A percentile compares a stretch with the other conserved stretches of the same genome.
phyloP scores from a whole-genome alignment of 2,113 vertebrate genomes.

The Sinosuthora webbiana region DNA sequence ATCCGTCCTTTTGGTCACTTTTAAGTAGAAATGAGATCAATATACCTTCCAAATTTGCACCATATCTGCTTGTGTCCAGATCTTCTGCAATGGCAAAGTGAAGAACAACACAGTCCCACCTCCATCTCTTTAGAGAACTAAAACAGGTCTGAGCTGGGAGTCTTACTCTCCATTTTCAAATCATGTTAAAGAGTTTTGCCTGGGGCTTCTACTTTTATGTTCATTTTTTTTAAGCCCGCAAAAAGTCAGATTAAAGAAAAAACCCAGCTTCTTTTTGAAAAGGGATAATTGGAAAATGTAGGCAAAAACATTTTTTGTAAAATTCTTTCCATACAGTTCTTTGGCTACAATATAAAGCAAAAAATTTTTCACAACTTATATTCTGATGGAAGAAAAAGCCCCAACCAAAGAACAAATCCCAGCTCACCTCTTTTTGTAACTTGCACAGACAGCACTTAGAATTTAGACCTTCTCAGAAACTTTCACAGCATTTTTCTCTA shows the following conservation, averaged over 20 bases:
- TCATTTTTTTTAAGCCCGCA: background rate
- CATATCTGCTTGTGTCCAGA: background rate
- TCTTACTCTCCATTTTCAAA: background rate
- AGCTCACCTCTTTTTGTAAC: background rate
- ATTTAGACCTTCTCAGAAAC: background rate
- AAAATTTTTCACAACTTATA: background rate
- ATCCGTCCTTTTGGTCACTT: background rate
- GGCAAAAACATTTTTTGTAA: background rate
- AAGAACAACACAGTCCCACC: background rate
- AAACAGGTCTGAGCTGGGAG: background rate
- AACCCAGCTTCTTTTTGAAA: background rate
- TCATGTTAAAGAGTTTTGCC: background rate
- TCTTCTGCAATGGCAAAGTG: background rate
- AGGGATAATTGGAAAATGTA: background rate
- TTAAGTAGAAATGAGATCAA: background rate
- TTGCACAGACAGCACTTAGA: background rate
- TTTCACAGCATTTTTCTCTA: background rate
- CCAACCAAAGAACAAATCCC: background rate
- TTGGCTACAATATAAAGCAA: background rate
- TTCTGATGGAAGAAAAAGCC: background rate
- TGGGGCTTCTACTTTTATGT: background rate
- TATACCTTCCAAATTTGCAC: background rate
- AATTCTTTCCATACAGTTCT: background rate
- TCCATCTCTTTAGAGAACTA: background rate
- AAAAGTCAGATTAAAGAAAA: background rate